Evolutionary conservation across 2,113 vertebrate genomes (phyloP).

Genomic region (Epinephelus fuscoguttatus): DNA sequence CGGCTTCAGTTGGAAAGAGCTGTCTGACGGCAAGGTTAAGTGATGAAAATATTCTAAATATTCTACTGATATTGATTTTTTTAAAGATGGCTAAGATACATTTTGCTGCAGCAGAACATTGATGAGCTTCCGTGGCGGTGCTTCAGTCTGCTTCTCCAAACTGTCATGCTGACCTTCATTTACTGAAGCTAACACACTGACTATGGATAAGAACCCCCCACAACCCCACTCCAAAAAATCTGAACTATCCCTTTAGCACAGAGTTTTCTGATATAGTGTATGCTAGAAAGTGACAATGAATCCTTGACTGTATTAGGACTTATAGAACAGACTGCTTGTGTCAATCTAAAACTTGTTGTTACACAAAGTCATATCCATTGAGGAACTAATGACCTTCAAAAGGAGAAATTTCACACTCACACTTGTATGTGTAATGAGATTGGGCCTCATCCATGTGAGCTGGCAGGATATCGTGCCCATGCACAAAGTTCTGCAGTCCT

Average conservation of each 20-base stretch:
- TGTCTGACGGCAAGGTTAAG: too few species aligned
- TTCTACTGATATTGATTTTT: too few species aligned
- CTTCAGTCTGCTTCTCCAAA: too few species aligned
- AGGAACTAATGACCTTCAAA: neutral
- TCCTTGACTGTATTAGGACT: neutral
- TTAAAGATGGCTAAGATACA: too few species aligned
- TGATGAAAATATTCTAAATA: too few species aligned
- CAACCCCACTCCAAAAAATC: too few species aligned
- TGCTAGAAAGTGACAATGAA: neutral
- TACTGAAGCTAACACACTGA: too few species aligned
- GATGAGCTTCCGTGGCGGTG: too few species aligned
- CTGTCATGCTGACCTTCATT: too few species aligned
- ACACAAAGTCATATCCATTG: neutral
- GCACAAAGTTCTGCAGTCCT: slow-evolving; percentile 75
- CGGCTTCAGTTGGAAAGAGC: too few species aligned
- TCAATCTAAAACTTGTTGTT: neutral
- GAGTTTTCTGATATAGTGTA: neutral
- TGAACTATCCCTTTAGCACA: neutral
- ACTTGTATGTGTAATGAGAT: slow-evolving; percentile 68
- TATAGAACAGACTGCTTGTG: neutral
- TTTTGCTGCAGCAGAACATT: too few species aligned
- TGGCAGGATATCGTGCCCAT: slow-evolving; percentile 67
- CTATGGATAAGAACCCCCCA: too few species aligned
- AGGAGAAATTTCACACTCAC: slow-evolving; percentile 55
- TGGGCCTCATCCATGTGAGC: slow-evolving; percentile 78